Base-by-base conservation (phyloP, 92 coral and sea anemone genomes). In the Diadumene lineata region DNA sequence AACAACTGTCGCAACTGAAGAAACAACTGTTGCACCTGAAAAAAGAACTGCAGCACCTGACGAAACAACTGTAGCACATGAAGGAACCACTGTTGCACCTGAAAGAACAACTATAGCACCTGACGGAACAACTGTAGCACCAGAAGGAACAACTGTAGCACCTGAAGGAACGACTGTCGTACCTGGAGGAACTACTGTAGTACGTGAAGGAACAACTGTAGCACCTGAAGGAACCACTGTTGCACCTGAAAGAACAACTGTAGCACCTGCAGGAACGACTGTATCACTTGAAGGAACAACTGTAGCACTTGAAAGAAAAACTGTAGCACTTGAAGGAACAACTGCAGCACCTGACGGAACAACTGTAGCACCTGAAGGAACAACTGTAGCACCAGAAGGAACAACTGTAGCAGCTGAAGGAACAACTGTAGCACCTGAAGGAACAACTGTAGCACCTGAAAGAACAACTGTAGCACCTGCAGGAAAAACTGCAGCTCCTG, bases 41-140 rank as follows among this genome's bases (percentile, higher is more conserved):
- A n/a, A n/a, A n/a, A n/a, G n/a, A n/a, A n/a, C n/a, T 7, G 68
- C 11, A 4, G 68, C 68, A 62, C 68, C 68, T 2, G 68, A 17
- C 6, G 68, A 4, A 7, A 62, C 68, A 2, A 62, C 25, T 32
- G 19, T 33, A 32, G 68, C 68, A 22, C 9, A 7, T 27, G 43
- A 28, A 62, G 43, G 26, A 28, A 62, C 29, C 2, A 32, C 33
- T 28, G 68, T 27, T 17, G 34, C 68, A 62, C 34, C 60, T 17
- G 68, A 27, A 62, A 21, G 6, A 62, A 62, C 68, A 30, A 62
- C 68, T 62, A 33, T 33, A 62, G 23, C 68, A 62, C 68, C 68
- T 16, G 68, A 11, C 10, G 65, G 11, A 58, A 58, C 65, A 58
- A 58, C 65, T 26, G 30, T 11, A 26, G 8, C 65, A 58, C 16